Conservation (phyloP, 2,113 vertebrate genomes). For the Psittacara wagleri region DNA sequence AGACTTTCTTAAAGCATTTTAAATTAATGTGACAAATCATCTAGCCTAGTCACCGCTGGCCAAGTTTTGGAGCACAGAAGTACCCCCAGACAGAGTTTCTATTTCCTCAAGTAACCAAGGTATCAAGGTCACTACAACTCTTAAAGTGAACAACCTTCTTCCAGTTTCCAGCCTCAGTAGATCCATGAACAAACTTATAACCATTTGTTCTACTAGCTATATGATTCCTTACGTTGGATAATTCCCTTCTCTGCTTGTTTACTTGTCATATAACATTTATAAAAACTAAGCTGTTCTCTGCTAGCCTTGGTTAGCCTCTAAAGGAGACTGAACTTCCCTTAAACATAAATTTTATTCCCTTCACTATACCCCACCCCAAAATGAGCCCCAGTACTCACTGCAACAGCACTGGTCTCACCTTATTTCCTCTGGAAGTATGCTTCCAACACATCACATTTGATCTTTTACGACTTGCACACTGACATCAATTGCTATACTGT, state of each 20-base stretch:
- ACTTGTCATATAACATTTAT: background rate
- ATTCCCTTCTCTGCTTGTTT: background rate
- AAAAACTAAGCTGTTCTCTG: background rate
- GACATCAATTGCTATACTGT: background rate
- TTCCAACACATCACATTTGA: background rate
- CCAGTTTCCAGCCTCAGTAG: background rate
- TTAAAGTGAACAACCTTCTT: background rate
- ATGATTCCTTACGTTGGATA: background rate
- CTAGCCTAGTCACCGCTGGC: background rate
- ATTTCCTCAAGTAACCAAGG: background rate
- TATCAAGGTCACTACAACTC: background rate
- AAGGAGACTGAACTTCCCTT: background rate
- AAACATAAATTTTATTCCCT: accelerated
- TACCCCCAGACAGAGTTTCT: background rate
- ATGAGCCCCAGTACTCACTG: background rate
- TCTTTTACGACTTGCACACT: background rate
- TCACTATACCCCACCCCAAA: background rate
- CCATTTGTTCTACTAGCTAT: background rate
- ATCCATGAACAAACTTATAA: background rate
- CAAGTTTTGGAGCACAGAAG: background rate
- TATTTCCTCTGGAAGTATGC: background rate
- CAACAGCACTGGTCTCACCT: background rate
- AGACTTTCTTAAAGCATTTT: background rate
- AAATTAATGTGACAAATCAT: background rate
- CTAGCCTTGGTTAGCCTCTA: background rate